phyloP scores from a whole-genome alignment of 2,888 invertebrate genomes.

The Polymixis lichenea region DNA sequence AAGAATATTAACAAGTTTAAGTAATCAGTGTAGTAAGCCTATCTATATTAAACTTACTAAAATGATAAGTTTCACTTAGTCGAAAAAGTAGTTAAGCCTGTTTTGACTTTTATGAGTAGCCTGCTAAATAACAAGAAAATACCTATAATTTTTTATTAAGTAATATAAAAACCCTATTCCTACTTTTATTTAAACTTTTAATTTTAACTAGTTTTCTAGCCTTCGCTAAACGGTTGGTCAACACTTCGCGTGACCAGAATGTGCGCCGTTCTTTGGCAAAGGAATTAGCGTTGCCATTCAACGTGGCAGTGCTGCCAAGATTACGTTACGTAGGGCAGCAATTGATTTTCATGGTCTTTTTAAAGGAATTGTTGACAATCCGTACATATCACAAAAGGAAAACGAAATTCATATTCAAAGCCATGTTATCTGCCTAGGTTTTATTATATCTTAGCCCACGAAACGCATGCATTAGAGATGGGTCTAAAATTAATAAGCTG shows the following conservation, averaged over 20 bases:
- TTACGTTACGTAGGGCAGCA: constrained; percentile 30
- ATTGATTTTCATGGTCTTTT: constrained; percentile 45
- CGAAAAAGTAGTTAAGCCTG: not conserved
- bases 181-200: constrained; percentile 4
- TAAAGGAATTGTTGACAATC: not conserved
- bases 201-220: not conserved
- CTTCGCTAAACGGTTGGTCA: constrained; percentile 31
- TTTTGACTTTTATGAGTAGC: not conserved
- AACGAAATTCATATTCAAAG: not conserved
- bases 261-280: constrained; percentile 28
- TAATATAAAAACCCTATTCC: too few relatives aligned
- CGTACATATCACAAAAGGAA: not conserved
- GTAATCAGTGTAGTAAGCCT: not conserved
- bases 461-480: too few relatives aligned
- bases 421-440: not conserved
- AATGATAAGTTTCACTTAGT: not conserved
- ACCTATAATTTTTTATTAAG: not conserved
- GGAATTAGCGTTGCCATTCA: constrained; percentile 57
- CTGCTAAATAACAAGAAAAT: not conserved
- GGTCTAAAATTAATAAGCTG: too few relatives aligned
- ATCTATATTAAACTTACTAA: not conserved
- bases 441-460: not conserved
- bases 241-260: constrained; percentile 51
- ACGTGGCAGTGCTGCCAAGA: constrained; percentile 34
- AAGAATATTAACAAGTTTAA: too few relatives aligned